A percentile compares a stretch with the other conserved stretches of the same genome.
Conservation (phyloP, 1,140 invertebrate species). For the Kradibia gibbosae region DNA sequence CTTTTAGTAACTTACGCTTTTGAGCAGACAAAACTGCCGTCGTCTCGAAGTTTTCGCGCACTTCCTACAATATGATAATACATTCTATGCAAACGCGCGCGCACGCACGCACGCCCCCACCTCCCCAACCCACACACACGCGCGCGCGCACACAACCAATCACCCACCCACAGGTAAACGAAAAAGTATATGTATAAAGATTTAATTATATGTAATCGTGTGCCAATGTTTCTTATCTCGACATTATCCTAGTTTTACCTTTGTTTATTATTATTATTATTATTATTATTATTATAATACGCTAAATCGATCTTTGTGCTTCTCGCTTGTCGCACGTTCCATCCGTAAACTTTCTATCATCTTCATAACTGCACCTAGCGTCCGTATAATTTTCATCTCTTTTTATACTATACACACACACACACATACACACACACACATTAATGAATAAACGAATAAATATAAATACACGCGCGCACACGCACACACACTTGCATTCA, state of each 20-base stretch:
- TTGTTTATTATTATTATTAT: background rate
- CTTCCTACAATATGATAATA: background rate
- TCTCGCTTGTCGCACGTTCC: slow-evolving; percentile 12
- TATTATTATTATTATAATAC: slow-evolving; percentile 1
- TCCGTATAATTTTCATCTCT: slow-evolving; percentile 30
- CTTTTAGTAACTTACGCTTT: no score
- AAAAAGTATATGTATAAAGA: slow-evolving; percentile 8
- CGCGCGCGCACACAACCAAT: background rate
- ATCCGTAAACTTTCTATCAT: background rate
- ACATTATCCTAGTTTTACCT: background rate
- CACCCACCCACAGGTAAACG: background rate
- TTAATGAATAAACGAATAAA: background rate
- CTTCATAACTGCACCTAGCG: background rate
- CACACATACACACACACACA: background rate
- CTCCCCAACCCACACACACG: background rate
- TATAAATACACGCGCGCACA: background rate
- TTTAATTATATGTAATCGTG: slow-evolving; percentile 4
- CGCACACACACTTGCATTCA: background rate
- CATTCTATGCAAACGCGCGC: background rate
- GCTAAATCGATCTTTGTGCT: slow-evolving; percentile 8
- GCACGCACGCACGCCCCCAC: background rate
- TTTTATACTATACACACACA: background rate
- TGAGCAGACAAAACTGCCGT: slow-evolving; percentile 6
- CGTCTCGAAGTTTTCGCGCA: slow-evolving; percentile 11
- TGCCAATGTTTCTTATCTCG: slow-evolving; percentile 17